Conservation (phyloP, 2,888 invertebrate species). For the Parnassius apollo region DNA sequence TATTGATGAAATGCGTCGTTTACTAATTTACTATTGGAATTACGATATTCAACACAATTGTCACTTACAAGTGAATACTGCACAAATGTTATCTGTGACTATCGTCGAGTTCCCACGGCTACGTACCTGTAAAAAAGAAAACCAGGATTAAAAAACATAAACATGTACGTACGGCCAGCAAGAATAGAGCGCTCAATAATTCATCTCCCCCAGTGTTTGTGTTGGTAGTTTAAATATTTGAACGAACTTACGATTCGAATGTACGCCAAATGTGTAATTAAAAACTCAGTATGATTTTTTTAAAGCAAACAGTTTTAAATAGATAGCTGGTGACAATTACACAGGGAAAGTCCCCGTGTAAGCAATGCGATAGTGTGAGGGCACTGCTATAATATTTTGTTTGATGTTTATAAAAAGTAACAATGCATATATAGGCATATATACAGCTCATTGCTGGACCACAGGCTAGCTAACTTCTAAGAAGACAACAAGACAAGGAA, state of each 20-base stretch:
- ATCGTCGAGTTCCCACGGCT: conserved; percentile 23
- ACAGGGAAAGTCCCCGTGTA: conserved; percentile 21
- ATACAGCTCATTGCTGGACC: too few relatives aligned
- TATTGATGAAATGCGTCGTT: too few relatives aligned
- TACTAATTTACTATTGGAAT: not conserved
- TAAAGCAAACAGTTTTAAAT: conserved; percentile 22
- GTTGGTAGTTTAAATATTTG: conserved; percentile 28
- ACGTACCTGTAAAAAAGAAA: conserved; percentile 29
- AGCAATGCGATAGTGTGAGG: conserved; percentile 21
- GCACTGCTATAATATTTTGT: conserved; percentile 18
- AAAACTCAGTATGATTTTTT: conserved; percentile 22
- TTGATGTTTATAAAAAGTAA: conserved; percentile 13
- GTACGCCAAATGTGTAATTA: conserved; percentile 29
- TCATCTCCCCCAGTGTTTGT: conserved; percentile 27
- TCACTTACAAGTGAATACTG: conserved; percentile 11
- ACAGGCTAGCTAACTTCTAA: too few relatives aligned
- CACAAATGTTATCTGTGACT: conserved; percentile 5
- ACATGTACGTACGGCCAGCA: conserved; percentile 7
- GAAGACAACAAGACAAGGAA: too few relatives aligned
- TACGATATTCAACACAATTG: conserved; percentile 1
- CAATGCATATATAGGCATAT: too few relatives aligned
- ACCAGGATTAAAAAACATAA: conserved; percentile 23
- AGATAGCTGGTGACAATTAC: conserved; percentile 23
- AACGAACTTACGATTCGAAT: conserved; percentile 27
- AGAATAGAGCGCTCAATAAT: conserved; percentile 27